Base-by-base conservation (phyloP, 1,140 invertebrate genomes). In the Plectrocnemia conspersa region DNA sequence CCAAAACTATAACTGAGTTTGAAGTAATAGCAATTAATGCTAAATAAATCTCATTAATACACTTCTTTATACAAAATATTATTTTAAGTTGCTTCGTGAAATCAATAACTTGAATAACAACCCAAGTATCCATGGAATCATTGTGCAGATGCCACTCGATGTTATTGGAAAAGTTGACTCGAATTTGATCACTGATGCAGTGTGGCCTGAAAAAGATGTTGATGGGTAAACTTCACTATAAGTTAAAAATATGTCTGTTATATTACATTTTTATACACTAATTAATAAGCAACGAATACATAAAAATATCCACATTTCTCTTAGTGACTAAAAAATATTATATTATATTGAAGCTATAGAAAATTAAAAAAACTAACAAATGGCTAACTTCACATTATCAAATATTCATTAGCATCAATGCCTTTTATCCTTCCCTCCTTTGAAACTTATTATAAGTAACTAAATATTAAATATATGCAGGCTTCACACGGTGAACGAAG, bases 61-160 rank as follows among this genome's bases (percentile, higher is more conserved):
- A 29, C 11, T 29, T 27, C 29, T 16, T 24, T 27, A 13, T 13
- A 47, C 7, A 29, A 13, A 13, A 38, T 11, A 18, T 41, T 18
- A 25, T 54, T 55, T 58, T 11, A 56, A 76, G 74, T 67, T 93
- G 23, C 65, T 94, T 11, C 70, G 77, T 10, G 79, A 84, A 74
- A 67, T 98, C 13, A 77, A 82, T 25, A 79, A 82, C 57, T 73
- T 98, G 23, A 98, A 98, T 70, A 76, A 82, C 47, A 89, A 96
- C 72, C 80, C 86, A 0, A 75, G 70, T 15, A 81, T 94, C 40
- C 93, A 98, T 76, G 96, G 96, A 19, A 96, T 98, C 64, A 97
- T 98, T 65, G 93, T 98, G 1, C 94, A 98, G 79, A 91, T 98
- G 84, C 96, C 95, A 0, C 75, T 98, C 35, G 93, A 98, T 67